Evolutionary conservation across 1,140 invertebrate species (phyloP).

Genomic region (Drosophila murphyi): DNA sequence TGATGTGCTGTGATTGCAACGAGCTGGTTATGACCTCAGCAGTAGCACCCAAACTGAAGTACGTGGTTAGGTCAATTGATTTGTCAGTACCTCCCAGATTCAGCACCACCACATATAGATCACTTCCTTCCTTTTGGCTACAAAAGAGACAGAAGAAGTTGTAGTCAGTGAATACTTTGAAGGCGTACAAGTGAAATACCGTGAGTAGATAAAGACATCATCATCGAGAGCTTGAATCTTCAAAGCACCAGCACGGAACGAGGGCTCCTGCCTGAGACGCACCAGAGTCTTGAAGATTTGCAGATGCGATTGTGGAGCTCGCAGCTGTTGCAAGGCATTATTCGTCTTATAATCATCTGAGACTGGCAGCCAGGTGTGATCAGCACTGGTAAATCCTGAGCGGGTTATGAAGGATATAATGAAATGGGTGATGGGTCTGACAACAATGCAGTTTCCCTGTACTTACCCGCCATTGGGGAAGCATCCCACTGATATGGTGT

Average conservation of each 20-base stretch:
- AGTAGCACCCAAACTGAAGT: conserved; percentile 55
- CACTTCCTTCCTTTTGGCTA: conserved; percentile 65
- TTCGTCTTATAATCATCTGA: conserved; percentile 85
- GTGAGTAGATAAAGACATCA: conserved; percentile 71
- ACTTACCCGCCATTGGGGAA: conserved; percentile 84
- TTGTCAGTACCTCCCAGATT: conserved; percentile 61
- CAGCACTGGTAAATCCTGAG: conserved; percentile 86
- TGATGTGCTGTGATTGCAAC: conserved; percentile 65
- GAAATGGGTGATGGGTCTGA: neutral
- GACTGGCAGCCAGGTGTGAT: conserved; percentile 89
- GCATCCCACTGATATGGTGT: conserved; percentile 90
- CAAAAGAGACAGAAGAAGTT: neutral
- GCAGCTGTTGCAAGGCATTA: conserved; percentile 85
- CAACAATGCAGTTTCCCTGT: neutral
- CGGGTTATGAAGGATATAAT: neutral
- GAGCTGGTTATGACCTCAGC: conserved; percentile 78
- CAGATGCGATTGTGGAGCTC: conserved; percentile 72
- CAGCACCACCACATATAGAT: conserved; percentile 70
- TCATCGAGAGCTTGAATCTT: conserved; percentile 68
- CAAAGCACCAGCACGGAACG: conserved; percentile 62
- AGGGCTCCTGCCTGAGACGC: conserved; percentile 71
- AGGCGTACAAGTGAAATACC: conserved; percentile 22
- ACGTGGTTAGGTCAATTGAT: conserved; percentile 60
- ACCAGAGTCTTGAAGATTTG: conserved; percentile 80
- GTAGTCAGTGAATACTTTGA: neutral